Base-by-base conservation (phyloP, 2,888 invertebrate genomes). In the Dryococelus australis region DNA sequence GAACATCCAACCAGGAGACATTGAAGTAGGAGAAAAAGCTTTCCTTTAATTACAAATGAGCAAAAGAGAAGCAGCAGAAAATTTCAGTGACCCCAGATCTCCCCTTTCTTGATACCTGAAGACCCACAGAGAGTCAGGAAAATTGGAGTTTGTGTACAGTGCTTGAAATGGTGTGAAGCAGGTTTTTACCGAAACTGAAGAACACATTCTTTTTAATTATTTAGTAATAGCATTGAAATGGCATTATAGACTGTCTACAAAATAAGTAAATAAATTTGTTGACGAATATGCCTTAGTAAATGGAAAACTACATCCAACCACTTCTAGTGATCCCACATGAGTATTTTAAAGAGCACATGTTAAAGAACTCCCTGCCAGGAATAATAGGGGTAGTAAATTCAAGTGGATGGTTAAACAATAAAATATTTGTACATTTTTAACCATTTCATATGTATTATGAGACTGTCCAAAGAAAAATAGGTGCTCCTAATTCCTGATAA, bases 401-500 rank as follows among this genome's bases (percentile, higher is more conserved):
- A 26, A 27, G 65, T 28, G 89, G 89, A 28, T 90, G 89, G 90
- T 87, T 84, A 78, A 26, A 87, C 80, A 53, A 65, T 88, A 35
- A 35, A 86, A 87, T 88, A 83, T 90, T 91, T 88, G 84, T 89
- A 84, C 85, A 88, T 20, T 89, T 53, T 91, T 13, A 84, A 88
- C 53, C 89, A 90, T 87, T 89, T 90, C 53, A 85, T 87, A 20
- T 83, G 86, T 16, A 81, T 87, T 89, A 87, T 83, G 13, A 88
- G 84, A 85, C 88, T 88, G 85, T 87, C 85, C 43, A 88, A 88
- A 86, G 88, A 89, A 85, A 87, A 88, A 26, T 88, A 86, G 47
- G 87, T 89, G n/a, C 35, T 90, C 26, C 86, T 90, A 20, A 83
- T 90, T 51, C 83, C 90, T 86, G 90, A 90, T 85, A 90, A 90